Conservation (phyloP, 2,113 vertebrate genomes). For the Aviceda subcristata region DNA sequence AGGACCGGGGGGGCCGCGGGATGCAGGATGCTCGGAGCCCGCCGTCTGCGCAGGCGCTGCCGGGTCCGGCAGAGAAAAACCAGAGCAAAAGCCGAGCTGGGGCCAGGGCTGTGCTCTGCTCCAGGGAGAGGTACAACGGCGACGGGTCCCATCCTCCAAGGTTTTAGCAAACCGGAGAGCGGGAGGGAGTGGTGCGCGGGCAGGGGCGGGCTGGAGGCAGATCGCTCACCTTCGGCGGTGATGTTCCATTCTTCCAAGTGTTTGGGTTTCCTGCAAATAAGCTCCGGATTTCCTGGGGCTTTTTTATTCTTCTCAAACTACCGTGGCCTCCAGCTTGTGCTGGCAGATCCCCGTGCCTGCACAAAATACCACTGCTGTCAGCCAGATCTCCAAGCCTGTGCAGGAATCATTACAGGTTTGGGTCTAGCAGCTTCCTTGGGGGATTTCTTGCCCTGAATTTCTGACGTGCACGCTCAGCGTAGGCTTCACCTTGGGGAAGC, state of each 20-base stretch:
- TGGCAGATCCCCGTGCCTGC: neutral
- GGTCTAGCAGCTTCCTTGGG: neutral
- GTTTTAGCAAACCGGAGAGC: neutral
- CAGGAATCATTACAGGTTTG: neutral
- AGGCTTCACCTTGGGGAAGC: neutral
- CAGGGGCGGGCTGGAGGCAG: neutral
- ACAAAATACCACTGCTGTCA: neutral
- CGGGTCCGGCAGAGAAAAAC: neutral
- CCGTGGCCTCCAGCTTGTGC: neutral
- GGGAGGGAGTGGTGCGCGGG: neutral
- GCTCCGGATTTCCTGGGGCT: constrained; percentile 4
- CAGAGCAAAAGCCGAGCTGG: neutral
- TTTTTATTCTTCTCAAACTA: neutral
- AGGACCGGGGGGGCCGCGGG: neutral
- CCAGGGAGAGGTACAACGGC: rapidly evolving
- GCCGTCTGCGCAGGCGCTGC: rapidly evolving
- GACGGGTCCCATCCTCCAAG: no score
- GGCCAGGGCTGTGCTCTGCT: no score
- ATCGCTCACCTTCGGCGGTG: rapidly evolving
- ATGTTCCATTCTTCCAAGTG: neutral
- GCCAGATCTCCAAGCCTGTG: neutral
- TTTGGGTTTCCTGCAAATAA: neutral
- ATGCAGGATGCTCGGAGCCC: neutral
- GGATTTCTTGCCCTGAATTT: neutral
- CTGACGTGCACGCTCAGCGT: rapidly evolving